Evolutionary conservation across 2,113 vertebrate genomes (phyloP), one percentile per base, ranked within the genome.

Genomic region (Chaetura pelagica): DNA sequence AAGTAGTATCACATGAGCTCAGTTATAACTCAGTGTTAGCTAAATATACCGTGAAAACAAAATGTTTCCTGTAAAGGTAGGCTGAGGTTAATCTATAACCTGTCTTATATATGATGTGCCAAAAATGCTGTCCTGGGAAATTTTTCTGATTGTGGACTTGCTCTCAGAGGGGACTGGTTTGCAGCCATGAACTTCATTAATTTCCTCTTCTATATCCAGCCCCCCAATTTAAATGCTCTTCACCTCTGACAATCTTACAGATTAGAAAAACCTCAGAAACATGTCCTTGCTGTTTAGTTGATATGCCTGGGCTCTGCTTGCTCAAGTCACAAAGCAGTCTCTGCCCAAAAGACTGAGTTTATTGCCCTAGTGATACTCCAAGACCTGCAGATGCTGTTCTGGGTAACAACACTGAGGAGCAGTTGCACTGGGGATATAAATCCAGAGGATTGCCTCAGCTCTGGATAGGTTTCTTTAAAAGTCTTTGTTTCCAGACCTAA

Each of bases 41-140:
- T 98, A 98, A 98, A 98, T 98, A 97, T 97, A 97, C 94, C 97
- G 88, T 98, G 98, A 96, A 97, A 98, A 95, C 89, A 84, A 91
- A 97, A 90, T 73, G 46, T 93, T 98, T 98, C 95, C 90, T 79
- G 49, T 62, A 95, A 67, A 96, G 55, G 73, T 82, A 91, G 42
- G 63, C 81, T 97, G 69, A 75, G 59, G 42, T 72, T 96, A 77
- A 92, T 95, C 29, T 84, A 92, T 94, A 71, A 69, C 54, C 58
- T 92, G 71, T 83, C 44, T 87, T 73, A 71, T 38, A 81, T 18
- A 23, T 64, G 63, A 12, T 52, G 34, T 19, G 2, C 78, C 51
- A 67, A 57, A 68, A 81, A 75, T 46, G 22, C 35, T 66, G 80
- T 61, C 12, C 3, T 3, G 21, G 58, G n/a, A 48, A 87, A 75